Conservation (phyloP, 2,113 vertebrate species). For the Calidris pygmaea region DNA sequence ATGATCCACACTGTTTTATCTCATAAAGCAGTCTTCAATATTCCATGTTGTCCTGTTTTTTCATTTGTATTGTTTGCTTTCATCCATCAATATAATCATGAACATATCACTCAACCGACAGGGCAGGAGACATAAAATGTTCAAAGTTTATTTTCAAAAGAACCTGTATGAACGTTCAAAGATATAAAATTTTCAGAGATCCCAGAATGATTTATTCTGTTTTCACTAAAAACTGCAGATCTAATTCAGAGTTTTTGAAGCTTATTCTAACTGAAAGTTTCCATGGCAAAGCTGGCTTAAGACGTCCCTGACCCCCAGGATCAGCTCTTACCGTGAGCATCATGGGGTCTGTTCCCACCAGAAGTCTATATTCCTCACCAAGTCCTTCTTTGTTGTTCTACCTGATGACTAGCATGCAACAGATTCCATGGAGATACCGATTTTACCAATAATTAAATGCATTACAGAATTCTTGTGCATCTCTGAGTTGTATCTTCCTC, state of each 20-base stretch:
- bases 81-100: neutral
- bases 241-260: neutral
- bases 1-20: neutral
- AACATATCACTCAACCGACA: neutral
- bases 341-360: neutral
- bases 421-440: neutral
- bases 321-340: neutral
- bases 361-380: neutral
- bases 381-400: neutral
- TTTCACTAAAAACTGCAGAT: neutral
- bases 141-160: neutral
- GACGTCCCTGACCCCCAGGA: neutral
- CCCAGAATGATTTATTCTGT: neutral
- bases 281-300: neutral
- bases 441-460: neutral
- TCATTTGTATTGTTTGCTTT: slow-evolving; percentile 6
- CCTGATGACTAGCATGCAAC: neutral
- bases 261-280: neutral
- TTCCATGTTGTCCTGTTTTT: neutral
- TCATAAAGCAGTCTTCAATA: neutral
- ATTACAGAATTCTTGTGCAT: neutral
- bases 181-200: neutral
- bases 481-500: neutral
- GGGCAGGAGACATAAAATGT: neutral
- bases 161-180: neutral